These are phyloP conservation scores for Taenaris catops DNA, from an alignment of 2,888 invertebrate species.

Conservation along the genomic window DNA sequence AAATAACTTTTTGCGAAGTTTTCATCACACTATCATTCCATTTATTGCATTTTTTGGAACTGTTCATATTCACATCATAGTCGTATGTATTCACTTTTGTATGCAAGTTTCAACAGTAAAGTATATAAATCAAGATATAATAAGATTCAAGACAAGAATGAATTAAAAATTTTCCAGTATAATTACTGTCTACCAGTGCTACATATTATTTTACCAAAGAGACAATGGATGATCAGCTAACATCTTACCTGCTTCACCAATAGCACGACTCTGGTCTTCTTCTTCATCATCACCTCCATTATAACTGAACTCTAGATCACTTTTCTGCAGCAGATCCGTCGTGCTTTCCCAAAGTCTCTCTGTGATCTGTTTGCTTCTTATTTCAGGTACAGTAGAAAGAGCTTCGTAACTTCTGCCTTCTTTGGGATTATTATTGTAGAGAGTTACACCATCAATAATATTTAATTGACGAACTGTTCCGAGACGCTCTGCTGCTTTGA, in stretches of 20 bases:
- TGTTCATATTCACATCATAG: no score
- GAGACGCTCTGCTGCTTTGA: conserved; percentile 56
- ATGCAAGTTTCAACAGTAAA: no score
- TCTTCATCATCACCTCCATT: conserved; percentile 44
- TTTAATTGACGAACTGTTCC: conserved; percentile 50
- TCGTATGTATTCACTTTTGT: no score
- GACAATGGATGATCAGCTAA: no score
- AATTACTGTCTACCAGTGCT: no score
- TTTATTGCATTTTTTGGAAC: no score
- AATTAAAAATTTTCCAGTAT: no score
- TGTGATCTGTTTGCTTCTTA: conserved; percentile 49
- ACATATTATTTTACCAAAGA: no score
- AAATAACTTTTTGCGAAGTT: no score
- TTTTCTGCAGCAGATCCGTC: conserved; percentile 47
- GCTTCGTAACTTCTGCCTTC: conserved; percentile 53
- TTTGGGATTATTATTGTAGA: conserved; percentile 53
- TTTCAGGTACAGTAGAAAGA: conserved; percentile 46
- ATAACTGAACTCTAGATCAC: conserved; percentile 59
- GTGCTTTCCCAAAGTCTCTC: conserved; percentile 57
- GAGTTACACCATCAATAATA: conserved; percentile 53
- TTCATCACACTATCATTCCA: no score
- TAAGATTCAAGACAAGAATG: no score
- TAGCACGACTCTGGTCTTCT: conserved; percentile 44
- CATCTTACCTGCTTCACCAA: conserved; percentile 58
- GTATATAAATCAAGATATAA: no score